phyloP scores from a whole-genome alignment of 2,888 invertebrate genomes.

The Cremastinae sp. region DNA sequence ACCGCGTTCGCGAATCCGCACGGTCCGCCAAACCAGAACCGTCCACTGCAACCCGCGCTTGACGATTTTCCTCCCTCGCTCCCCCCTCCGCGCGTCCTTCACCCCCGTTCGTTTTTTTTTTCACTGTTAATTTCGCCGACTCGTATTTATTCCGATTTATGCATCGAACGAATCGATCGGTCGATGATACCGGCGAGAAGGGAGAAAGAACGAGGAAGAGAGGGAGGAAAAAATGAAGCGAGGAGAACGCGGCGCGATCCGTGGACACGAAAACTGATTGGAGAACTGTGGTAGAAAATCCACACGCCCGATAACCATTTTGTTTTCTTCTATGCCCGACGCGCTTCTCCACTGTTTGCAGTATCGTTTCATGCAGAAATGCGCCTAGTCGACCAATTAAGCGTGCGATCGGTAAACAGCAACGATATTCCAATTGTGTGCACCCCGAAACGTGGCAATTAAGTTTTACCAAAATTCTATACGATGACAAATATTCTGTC shows the following conservation, averaged over 20 bases:
- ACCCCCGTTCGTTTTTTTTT: too few relatives aligned
- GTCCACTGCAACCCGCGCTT: slow-evolving; percentile 35
- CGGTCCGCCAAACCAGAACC: slow-evolving; percentile 39
- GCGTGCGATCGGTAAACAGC: slow-evolving; percentile 44
- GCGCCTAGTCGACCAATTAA: slow-evolving; percentile 31
- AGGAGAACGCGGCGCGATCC: background rate
- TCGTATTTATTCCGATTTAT: slow-evolving; percentile 58
- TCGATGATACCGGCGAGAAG: too few relatives aligned
- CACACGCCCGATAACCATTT: slow-evolving; percentile 6
- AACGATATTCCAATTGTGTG: slow-evolving; percentile 9
- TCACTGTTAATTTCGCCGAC: slow-evolving; percentile 49
- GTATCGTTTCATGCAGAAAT: slow-evolving; percentile 39
- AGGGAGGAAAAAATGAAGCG: too few relatives aligned
- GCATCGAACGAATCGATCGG: slow-evolving; percentile 34
- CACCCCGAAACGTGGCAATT: background rate
- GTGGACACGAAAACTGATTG: slow-evolving; percentile 36
- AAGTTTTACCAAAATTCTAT: background rate
- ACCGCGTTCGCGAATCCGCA: slow-evolving; percentile 11
- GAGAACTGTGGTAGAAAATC: slow-evolving; percentile 3
- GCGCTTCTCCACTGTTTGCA: slow-evolving; percentile 21
- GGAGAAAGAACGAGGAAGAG: too few relatives aligned
- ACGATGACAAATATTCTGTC: background rate
- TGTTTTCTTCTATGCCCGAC: background rate
- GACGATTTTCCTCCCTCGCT: slow-evolving; percentile 17
- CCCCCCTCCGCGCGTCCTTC: background rate